These are phyloP conservation scores for Neomonachus schauinslandi DNA, from an alignment of 2,113 vertebrate genomes.

Conservation along the genomic window DNA sequence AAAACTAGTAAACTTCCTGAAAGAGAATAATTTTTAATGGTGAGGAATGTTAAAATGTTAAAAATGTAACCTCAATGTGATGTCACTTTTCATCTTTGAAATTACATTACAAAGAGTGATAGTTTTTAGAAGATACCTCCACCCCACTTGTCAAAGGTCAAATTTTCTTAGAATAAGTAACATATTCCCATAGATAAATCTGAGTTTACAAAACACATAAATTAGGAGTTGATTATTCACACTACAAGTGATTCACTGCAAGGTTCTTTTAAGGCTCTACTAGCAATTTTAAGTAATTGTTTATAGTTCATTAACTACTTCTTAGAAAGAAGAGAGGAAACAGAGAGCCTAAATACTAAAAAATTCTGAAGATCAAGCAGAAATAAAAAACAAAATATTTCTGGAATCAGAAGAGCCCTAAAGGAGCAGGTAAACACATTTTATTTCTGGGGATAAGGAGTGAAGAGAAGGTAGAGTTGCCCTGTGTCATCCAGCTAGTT, in stretches of 20 bases:
- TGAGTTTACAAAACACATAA: constrained; percentile 58
- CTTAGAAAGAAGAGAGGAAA: neutral
- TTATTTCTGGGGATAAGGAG: neutral
- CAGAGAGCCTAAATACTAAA: neutral
- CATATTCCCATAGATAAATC: constrained; percentile 19
- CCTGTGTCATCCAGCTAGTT: neutral
- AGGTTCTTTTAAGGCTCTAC: constrained; percentile 27
- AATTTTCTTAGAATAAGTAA: constrained; percentile 20
- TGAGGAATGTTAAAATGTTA: constrained; percentile 34
- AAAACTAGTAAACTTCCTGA: neutral
- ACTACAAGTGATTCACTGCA: constrained; percentile 41
- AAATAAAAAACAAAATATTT: neutral
- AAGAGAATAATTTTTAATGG: neutral
- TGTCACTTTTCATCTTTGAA: constrained; percentile 39
- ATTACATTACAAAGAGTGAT: constrained; percentile 33
- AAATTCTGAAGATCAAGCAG: neutral
- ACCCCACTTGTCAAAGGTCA: neutral
- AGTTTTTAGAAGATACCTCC: constrained; percentile 37
- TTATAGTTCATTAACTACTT: constrained; percentile 53
- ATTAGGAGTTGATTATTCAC: constrained; percentile 33
- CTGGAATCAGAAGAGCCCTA: neutral
- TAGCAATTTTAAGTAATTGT: constrained; percentile 52
- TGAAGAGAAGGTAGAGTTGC: neutral
- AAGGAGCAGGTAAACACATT: neutral
- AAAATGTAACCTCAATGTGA: neutral